Evolutionary conservation across 2,888 invertebrate species (phyloP).

Genomic region (Eupsilia transversa): DNA sequence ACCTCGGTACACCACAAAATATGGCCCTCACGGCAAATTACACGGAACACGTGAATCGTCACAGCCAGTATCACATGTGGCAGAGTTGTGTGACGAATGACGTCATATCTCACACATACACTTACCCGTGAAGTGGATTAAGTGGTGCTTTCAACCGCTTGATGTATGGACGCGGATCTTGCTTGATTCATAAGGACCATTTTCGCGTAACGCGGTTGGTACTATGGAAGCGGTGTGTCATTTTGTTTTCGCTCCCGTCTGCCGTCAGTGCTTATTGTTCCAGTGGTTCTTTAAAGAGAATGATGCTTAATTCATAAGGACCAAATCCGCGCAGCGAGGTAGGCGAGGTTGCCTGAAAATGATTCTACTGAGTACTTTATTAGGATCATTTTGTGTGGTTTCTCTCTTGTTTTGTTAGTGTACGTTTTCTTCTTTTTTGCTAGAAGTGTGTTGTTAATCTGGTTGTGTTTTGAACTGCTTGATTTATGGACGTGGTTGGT

Average conservation of each 20-base stretch:
- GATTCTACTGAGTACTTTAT: slow-evolving; percentile 33
- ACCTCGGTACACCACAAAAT: slow-evolving; percentile 57
- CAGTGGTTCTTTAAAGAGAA: slow-evolving; percentile 38
- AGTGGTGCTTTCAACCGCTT: slow-evolving; percentile 78
- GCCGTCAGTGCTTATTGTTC: slow-evolving; percentile 43
- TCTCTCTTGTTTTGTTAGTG: slow-evolving; percentile 3
- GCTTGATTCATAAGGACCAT: slow-evolving; percentile 78
- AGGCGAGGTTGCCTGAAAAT: slow-evolving; percentile 33
- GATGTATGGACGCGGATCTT: slow-evolving; percentile 80
- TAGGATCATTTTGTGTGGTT: slow-evolving; percentile 28
- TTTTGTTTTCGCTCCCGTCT: slow-evolving; percentile 47
- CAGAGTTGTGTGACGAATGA: slow-evolving; percentile 81
- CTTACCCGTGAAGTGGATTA: slow-evolving; percentile 83
- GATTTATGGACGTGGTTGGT: slow-evolving; percentile 6
- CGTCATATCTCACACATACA: slow-evolving; percentile 84
- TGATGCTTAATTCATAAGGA: slow-evolving; percentile 57
- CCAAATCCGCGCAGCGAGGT: slow-evolving; percentile 37
- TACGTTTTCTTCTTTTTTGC: slow-evolving; percentile 8
- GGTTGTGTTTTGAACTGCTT: slow-evolving; percentile 2
- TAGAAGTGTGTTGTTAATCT: neutral
- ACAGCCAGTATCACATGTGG: slow-evolving; percentile 70
- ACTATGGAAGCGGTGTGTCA: slow-evolving; percentile 46
- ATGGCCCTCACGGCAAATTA: slow-evolving; percentile 69
- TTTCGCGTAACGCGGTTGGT: slow-evolving; percentile 63
- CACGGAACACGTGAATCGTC: slow-evolving; percentile 71